Percentiles rank a stretch among this genome's conserved stretches.
These are phyloP conservation scores for Pseudomyrmex gracilis DNA, from an alignment of 1,140 invertebrate genomes.

Conservation along the genomic window DNA sequence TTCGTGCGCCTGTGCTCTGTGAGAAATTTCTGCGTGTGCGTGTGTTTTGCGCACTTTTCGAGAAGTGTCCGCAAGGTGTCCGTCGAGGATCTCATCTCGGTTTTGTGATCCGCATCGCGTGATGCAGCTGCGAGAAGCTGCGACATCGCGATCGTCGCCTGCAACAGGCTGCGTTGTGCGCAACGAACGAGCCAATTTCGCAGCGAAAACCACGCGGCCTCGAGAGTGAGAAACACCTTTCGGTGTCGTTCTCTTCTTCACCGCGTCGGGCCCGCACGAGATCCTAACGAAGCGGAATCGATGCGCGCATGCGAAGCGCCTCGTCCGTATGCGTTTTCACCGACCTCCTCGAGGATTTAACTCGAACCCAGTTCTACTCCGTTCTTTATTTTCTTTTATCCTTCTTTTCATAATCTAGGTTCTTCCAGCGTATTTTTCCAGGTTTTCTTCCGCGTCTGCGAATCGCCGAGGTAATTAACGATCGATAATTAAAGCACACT, in stretches of 20 bases:
- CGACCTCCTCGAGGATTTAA: too few relatives aligned
- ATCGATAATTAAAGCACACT: too few relatives aligned
- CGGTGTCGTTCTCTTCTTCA: not conserved
- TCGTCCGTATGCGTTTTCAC: not conserved
- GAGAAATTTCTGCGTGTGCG: not conserved
- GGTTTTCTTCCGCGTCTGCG: not conserved
- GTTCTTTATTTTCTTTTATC: not conserved
- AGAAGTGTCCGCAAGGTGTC: too few relatives aligned
- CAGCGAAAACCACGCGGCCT: not conserved
- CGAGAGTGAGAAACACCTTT: constrained; percentile 10
- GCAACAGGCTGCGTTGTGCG: not conserved
- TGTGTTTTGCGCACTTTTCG: too few relatives aligned
- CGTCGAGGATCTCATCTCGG: not conserved
- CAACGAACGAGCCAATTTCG: constrained; percentile 3
- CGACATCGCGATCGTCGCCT: constrained; percentile 11
- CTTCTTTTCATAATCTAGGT: constrained; percentile 25
- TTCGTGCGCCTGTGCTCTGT: not conserved
- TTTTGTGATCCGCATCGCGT: not conserved
- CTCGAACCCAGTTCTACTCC: constrained; percentile 1
- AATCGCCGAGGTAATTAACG: constrained; percentile 26
- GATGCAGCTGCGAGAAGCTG: constrained; percentile 38
- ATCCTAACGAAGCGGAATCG: not conserved
- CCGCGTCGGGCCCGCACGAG: too few relatives aligned
- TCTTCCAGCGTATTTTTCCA: constrained; percentile 50
- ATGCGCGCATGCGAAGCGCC: not conserved